Evolutionary conservation across 92 coral and sea anemone genomes (phyloP), one percentile per base, ranked within the genome.

Genomic region (Siderastrea radians): DNA sequence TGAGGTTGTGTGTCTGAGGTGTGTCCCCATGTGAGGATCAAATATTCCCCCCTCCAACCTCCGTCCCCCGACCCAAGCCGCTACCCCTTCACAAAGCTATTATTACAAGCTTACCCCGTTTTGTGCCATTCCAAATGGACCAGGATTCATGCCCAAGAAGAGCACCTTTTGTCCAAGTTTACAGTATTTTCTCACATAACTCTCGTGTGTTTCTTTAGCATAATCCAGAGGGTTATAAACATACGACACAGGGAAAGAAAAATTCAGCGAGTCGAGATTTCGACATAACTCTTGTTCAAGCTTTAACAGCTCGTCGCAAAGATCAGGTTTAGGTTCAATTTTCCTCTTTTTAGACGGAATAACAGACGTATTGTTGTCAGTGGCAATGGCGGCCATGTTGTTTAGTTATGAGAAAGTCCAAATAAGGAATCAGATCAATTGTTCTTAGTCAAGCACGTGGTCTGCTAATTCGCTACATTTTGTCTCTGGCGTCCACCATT

Each of bases 81-180:
- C 38, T 26, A 26, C 38, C 38, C 38, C 38, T 26, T 26, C 38
- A 26, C 38, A 26, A 26, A 0, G 38, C 38, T 26, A 3, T 26
- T 7, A 6, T 51, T 5, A 54, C 12, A 44, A 83, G 19, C 96
- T 91, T 62, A 93, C 98, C 84, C 98, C 98, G 64, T 95, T 95
- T 62, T 95, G 98, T 14, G 98, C 98, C 98, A 95, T 95, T n/a
- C 98, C 98, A 91, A 93, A 95, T 2, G 98, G 98, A 12, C 98
- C 98, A 13, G 98, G 98, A 52, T 95, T 95, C 96, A 95, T 95
- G 9, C 98, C 98, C 81, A 95, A 77, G 83, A 95, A 95, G 57
- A 95, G 75, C 7, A 95, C 94, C 48, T 89, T 88, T 89, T 95
- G 94, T 72, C 75, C 94, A 46, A 9, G 52, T 60, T 54, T 83